These are phyloP conservation scores for Ciconia nigra DNA, from an alignment of 2,797 vertebrate species.

Conservation along the genomic window DNA sequence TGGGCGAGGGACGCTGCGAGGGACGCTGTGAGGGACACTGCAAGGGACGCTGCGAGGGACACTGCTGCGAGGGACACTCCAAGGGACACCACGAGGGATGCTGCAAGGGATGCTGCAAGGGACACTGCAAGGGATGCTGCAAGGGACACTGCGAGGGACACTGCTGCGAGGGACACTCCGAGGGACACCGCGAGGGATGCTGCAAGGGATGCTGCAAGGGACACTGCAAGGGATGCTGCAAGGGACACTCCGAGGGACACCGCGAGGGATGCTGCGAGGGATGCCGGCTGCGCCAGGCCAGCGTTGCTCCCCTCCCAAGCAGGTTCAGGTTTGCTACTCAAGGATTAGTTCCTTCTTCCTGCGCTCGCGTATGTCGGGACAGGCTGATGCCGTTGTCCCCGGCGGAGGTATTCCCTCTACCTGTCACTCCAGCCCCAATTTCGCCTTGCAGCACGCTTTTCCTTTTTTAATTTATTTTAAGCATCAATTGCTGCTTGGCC, in stretches of 20 bases:
- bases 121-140: neutral
- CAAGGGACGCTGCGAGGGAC: too few relatives aligned
- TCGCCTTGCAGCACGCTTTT: neutral
- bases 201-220: neutral
- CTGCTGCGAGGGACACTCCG: neutral
- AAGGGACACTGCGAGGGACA: neutral
- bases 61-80: too few relatives aligned
- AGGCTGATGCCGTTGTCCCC: neutral
- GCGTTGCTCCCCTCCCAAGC: neutral
- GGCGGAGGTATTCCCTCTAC: neutral
- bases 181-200: neutral
- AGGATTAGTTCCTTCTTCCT: neutral
- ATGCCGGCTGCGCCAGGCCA: neutral
- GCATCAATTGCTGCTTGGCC: neutral
- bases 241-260: too few relatives aligned
- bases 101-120: neutral
- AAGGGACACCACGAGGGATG: neutral
- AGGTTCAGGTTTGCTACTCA: neutral
- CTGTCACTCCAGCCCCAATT: neutral
- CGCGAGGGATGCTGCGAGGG: neutral
- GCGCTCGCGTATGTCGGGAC: accelerated
- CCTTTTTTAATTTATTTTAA: accelerated
- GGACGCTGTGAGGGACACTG: neutral
- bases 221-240: neutral
- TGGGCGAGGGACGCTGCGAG: neutral